A percentile compares a stretch with the other conserved stretches of the same genome.
Conservation (phyloP, 1,140 invertebrate genomes). For the Pollicipes pollicipes region DNA sequence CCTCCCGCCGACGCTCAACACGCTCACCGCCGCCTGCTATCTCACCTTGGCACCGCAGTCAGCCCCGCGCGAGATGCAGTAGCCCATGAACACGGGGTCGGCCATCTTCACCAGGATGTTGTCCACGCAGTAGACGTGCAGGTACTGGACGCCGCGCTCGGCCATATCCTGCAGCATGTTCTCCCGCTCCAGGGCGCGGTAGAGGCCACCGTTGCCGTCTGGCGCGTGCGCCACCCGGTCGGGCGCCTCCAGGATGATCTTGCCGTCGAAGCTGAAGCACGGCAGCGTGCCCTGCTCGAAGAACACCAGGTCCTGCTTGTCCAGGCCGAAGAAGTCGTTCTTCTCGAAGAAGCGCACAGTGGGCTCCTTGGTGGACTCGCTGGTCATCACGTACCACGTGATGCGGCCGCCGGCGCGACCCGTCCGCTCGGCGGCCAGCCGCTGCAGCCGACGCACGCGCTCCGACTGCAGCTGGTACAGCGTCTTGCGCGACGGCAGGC, state of each 20-base stretch:
- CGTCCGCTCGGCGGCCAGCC: no score
- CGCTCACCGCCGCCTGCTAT: no score
- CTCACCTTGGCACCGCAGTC: slow-evolving; percentile 80
- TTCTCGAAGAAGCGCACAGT: slow-evolving; percentile 64
- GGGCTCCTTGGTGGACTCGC: slow-evolving; percentile 71
- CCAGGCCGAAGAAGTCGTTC: slow-evolving; percentile 73
- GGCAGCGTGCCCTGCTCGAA: slow-evolving; percentile 89
- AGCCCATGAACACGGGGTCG: slow-evolving; percentile 92
- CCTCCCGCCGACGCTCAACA: no score
- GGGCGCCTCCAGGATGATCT: slow-evolving; percentile 65
- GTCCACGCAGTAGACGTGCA: slow-evolving; percentile 98
- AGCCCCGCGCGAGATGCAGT: slow-evolving; percentile 67
- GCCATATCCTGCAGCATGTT: slow-evolving; percentile 68
- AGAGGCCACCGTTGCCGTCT: slow-evolving; percentile 98
- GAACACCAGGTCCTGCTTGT: slow-evolving; percentile 58
- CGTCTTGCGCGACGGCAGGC: slow-evolving; percentile 71
- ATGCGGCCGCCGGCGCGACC: slow-evolving; percentile 43
- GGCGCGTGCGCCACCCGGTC: slow-evolving; percentile 67
- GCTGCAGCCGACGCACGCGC: slow-evolving; percentile 59
- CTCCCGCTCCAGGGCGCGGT: slow-evolving; percentile 53
- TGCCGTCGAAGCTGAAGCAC: slow-evolving; percentile 84
- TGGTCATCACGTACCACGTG: slow-evolving; percentile 96
- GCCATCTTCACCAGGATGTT: slow-evolving; percentile 97
- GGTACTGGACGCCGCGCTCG: slow-evolving; percentile 58
- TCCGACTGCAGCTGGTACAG: slow-evolving; percentile 92